Conservation (phyloP, 1,140 invertebrate species). For the Drosophila nebulosa region DNA sequence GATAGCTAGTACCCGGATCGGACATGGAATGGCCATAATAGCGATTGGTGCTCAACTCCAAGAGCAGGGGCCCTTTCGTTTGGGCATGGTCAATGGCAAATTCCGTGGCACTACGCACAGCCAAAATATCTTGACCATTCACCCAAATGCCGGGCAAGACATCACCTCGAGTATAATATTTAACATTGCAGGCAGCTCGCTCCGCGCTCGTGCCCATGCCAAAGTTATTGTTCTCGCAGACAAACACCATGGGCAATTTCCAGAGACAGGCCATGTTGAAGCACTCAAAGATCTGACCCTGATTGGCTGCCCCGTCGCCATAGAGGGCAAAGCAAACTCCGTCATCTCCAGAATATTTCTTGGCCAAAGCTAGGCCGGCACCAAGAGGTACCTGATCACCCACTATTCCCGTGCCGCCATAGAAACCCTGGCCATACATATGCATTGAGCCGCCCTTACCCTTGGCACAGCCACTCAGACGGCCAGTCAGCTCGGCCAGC, state of each 20-base stretch:
- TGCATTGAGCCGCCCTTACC: constrained; percentile 88
- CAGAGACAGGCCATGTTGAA: constrained; percentile 92
- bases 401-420: constrained; percentile 93
- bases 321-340: constrained; percentile 93
- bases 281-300: constrained; percentile 89
- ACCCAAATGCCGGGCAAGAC: constrained; percentile 87
- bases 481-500: constrained; percentile 92
- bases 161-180: constrained; percentile 90
- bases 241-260: constrained; percentile 94
- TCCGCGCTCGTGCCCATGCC: constrained; percentile 93
- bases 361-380: constrained; percentile 94
- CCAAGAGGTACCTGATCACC: constrained; percentile 94
- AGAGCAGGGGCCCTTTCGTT: constrained; percentile 91
- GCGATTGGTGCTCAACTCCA: constrained; percentile 91
- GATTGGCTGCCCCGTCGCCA: constrained; percentile 99
- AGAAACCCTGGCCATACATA: constrained; percentile 86
- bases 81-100: constrained; percentile 88
- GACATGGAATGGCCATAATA: constrained; percentile 91
- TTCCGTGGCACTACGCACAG: constrained; percentile 91
- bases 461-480: constrained; percentile 85
- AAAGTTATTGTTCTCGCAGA: constrained; percentile 95
- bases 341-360: constrained; percentile 90
- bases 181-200: constrained; percentile 87
- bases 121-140: constrained; percentile 95
- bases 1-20: constrained; percentile 89